Percentiles rank a stretch among this genome's conserved stretches.
phyloP scores from a whole-genome alignment of 2,888 invertebrate genomes.

The Chalcis sispes region DNA sequence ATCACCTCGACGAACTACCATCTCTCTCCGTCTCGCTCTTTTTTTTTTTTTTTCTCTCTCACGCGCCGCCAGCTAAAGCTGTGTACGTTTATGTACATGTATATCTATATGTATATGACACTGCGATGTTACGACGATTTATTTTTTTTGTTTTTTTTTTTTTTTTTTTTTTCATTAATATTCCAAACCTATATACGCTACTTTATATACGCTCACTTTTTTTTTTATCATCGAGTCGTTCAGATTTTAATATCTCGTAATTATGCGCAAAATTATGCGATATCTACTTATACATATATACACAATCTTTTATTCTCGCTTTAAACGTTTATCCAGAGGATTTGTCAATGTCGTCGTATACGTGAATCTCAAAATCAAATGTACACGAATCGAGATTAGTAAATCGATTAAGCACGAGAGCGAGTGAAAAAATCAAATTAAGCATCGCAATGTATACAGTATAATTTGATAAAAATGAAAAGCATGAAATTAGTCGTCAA shows the following conservation, averaged over 20 bases:
- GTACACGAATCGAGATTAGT: no score
- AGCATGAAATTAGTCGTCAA: no score
- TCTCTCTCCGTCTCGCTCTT: neutral
- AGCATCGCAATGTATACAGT: no score
- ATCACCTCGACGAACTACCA: constrained; percentile 72
- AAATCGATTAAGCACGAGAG: no score
- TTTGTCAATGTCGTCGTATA: no score
- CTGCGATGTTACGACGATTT: neutral
- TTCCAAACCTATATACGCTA: neutral
- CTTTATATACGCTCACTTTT: neutral
- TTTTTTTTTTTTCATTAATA: neutral
- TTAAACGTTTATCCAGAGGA: no score
- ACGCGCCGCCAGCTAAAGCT: neutral
- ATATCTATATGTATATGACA: neutral
- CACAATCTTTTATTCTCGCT: no score
- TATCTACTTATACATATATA: neutral
- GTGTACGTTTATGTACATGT: neutral
- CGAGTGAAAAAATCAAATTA: no score
- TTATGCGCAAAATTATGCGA: constrained; percentile 28
- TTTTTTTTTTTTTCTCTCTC: constrained; percentile 18
- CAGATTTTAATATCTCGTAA: constrained; percentile 34
- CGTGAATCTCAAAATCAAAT: no score
- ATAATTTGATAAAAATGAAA: no score
- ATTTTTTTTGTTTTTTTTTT: no score
- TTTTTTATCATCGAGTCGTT: neutral